phyloP scores from a whole-genome alignment of 2,797 vertebrate genomes.

The Erethizon dorsatum region DNA sequence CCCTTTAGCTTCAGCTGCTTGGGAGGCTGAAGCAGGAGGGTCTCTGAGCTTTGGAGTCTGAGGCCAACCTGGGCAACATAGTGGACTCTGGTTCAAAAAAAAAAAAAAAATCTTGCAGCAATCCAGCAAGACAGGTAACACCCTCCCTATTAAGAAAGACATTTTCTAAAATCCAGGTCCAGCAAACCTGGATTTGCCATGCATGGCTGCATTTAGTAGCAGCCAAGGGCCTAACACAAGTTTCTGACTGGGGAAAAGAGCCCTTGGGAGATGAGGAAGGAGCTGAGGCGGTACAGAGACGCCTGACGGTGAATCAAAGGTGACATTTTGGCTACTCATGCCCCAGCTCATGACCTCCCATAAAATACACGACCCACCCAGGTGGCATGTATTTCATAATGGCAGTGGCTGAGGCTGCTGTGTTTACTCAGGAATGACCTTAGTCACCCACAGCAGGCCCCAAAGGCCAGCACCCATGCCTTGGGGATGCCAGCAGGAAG shows the following conservation, averaged over 20 bases:
- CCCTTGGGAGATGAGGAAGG: not conserved
- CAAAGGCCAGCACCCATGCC: not conserved
- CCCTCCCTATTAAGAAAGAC: not conserved
- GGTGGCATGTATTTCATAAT: not conserved
- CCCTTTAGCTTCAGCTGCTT: not conserved
- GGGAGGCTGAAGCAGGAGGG: not conserved
- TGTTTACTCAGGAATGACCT: constrained; percentile 39
- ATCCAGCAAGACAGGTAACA: not conserved
- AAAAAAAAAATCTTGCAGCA: not conserved
- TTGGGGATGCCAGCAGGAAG: constrained; percentile 54
- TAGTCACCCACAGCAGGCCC: not conserved
- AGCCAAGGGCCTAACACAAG: not conserved
- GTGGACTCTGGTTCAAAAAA: not conserved
- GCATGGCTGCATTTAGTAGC: not conserved
- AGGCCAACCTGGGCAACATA: not conserved
- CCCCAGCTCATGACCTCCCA: not conserved
- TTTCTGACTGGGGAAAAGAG: not conserved
- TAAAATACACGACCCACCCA: constrained; percentile 29
- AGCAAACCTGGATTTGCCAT: not conserved
- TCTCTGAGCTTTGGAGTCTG: not conserved
- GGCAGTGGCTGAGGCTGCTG: not conserved
- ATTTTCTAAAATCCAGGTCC: not conserved
- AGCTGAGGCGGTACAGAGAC: not conserved
- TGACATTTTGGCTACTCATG: not conserved
- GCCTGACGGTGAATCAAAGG: not conserved